Evolutionary conservation across 2,888 invertebrate species (phyloP).

Genomic region (Euclidia mi): DNA sequence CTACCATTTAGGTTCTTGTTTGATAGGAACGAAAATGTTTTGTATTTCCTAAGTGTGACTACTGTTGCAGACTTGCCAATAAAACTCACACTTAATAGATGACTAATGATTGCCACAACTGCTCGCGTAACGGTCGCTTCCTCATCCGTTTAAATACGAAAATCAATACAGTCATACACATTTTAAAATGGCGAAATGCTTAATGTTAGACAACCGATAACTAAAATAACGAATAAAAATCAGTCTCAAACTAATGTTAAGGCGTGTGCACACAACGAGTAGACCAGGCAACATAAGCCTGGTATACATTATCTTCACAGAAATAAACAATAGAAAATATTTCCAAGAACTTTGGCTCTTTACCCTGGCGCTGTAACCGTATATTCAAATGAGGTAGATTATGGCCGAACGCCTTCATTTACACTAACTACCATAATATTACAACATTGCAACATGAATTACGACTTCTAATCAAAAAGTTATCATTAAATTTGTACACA

Average conservation of each 20-base stretch:
- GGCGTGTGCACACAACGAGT: constrained; percentile 56
- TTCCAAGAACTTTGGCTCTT: constrained; percentile 84
- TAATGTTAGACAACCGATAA: constrained; percentile 28
- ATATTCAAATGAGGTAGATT: constrained; percentile 84
- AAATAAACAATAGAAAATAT: constrained; percentile 80
- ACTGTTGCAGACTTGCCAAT: no score
- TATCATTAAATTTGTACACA: constrained; percentile 86
- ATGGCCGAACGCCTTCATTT: constrained; percentile 80
- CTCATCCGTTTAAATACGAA: background rate
- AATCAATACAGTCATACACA: constrained; percentile 26
- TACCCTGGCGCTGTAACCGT: constrained; percentile 81
- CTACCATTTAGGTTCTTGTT: no score
- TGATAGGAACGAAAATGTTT: no score
- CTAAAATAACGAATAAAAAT: constrained; percentile 64
- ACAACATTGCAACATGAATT: constrained; percentile 87
- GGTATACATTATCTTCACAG: constrained; percentile 68
- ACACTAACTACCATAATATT: constrained; percentile 82
- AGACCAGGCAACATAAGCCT: constrained; percentile 51
- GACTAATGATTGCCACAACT: no score
- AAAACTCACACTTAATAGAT: no score
- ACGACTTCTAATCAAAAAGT: constrained; percentile 78
- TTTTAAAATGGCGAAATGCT: constrained; percentile 25
- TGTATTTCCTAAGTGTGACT: no score
- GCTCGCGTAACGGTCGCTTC: background rate
- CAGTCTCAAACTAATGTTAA: constrained; percentile 77